Evolutionary conservation across 2,888 invertebrate genomes (phyloP), one percentile per base, ranked within the genome.

Genomic region (Dasypogon diadema): DNA sequence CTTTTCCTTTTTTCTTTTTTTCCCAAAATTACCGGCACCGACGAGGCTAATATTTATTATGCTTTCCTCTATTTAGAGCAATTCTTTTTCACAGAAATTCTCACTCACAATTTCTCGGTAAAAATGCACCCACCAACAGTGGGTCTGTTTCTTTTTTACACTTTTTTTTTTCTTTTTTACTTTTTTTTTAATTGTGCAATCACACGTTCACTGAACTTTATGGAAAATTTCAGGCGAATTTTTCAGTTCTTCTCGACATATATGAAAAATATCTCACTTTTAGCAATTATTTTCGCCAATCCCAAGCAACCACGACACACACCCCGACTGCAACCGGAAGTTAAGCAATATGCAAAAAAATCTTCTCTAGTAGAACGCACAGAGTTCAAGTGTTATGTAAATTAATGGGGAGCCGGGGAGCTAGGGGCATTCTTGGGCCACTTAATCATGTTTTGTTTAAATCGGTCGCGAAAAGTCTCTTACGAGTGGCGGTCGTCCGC

Each of bases 121-220:
- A 16, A 30, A 48, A 58, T 58, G 26, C 58, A 37, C 60, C 34
- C 60, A 34, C 37, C 37, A 37, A 26, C 34, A 60, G 60, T 34
- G 37, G 60, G 16, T 22, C 26, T 18, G 60, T 34, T 60, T 24
- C 46, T 24, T 46, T 65, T 46, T 46, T 48, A 18, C 5, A 18
- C 6, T 8, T 46, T 65, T 46, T 16, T 16, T 26, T 22, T 42
- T 18, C 10, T 21, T 21, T 21, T 46, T 65, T 24, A 8, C 22
- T 48, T 24, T 65, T 65, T 65, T 46, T 46, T 48, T n/a, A 24
- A 65, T 65, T 65, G 65, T 65, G 65, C 65, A 65, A 65, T 65
- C 65, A 65, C 46, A 65, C 42, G 65, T 65, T 65, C 65, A 65
- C 48, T 26, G 48, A 46, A 46, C 65, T 65, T 65, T 46, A 48